These are phyloP conservation scores for Diphyllodes magnificus DNA, from an alignment of 2,113 vertebrate species.

Conservation along the genomic window DNA sequence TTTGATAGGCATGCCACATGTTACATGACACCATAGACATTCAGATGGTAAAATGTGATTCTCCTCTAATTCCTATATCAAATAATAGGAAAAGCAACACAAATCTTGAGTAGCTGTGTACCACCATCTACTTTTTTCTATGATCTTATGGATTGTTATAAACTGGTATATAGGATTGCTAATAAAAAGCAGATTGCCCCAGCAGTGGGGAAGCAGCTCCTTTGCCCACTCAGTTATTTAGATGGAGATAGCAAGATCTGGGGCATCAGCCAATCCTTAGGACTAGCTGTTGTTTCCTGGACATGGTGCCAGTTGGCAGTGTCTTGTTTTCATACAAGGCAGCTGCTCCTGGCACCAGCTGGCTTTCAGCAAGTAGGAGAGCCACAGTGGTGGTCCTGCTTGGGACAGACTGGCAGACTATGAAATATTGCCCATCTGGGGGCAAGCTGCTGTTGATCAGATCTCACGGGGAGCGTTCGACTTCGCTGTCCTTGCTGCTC, in stretches of 20 bases:
- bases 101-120: neutral
- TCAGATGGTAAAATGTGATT: neutral
- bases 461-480: neutral
- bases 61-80: neutral
- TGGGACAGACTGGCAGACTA: neutral
- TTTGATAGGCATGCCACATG: neutral
- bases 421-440: neutral
- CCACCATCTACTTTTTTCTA: neutral
- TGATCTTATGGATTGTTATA: neutral
- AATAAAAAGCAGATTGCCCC: neutral
- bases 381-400: neutral
- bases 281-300: neutral
- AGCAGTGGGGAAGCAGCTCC: neutral
- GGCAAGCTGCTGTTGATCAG: neutral
- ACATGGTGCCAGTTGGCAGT: fast-evolving
- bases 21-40: neutral
- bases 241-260: neutral
- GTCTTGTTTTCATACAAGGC: neutral
- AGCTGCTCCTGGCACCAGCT: neutral
- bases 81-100: neutral
- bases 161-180: neutral
- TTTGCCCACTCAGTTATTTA: neutral
- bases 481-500: neutral
- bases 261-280: neutral
- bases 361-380: neutral